Conservation (phyloP, 2,113 vertebrate genomes). For the Pseudonaja textilis region DNA sequence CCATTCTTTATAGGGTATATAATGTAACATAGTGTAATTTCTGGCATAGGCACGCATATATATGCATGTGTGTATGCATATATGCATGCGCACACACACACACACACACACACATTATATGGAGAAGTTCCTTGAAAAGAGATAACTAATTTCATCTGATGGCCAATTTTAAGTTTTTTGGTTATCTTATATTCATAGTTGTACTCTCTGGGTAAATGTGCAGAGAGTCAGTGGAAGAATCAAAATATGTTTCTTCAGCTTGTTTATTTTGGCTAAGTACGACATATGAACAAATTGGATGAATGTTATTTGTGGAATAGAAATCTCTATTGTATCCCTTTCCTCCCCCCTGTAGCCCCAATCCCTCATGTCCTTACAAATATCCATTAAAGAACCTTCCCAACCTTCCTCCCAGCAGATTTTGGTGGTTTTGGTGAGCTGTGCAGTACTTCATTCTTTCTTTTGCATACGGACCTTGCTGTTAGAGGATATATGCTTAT, state of each 20-base stretch:
- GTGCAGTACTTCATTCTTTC: not conserved
- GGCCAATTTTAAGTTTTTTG: not conserved
- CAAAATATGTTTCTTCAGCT: not conserved
- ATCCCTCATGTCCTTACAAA: not conserved
- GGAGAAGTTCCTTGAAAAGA: not conserved
- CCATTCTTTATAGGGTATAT: not conserved
- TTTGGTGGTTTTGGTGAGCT: not conserved
- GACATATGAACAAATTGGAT: not conserved
- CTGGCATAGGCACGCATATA: not conserved
- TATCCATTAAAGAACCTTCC: not conserved
- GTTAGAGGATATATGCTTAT: not conserved
- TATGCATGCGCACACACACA: rapidly evolving
- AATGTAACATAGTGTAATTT: not conserved
- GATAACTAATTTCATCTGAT: not conserved
- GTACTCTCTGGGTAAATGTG: not conserved
- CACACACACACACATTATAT: not conserved
- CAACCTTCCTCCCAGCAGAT: not conserved
- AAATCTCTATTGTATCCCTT: not conserved
- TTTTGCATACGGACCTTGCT: not conserved
- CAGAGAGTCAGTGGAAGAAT: not conserved
- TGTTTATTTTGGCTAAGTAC: not conserved
- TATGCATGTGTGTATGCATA: not conserved
- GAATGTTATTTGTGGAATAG: not conserved
- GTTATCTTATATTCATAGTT: not conserved
- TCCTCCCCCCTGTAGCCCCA: not conserved